Conservation (phyloP, 2,797 vertebrate species). For the Distichodus sexfasciatus region DNA sequence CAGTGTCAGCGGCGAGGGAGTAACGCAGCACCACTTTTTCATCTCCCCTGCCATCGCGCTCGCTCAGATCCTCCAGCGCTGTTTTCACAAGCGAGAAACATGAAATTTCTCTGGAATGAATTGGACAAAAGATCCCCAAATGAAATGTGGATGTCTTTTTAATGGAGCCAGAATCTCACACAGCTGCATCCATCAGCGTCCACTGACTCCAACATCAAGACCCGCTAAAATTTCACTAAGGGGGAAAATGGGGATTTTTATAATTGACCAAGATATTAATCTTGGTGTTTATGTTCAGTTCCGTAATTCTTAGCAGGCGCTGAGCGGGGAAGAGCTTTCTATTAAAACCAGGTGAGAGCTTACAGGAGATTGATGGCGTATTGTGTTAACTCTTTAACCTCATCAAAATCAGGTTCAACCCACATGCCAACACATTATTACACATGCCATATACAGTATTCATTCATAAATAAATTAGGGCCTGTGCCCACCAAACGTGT, state of each 20-base stretch:
- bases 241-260: neutral
- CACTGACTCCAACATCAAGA: neutral
- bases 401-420: neutral
- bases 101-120: conserved; percentile 15
- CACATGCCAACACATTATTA: neutral
- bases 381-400: neutral
- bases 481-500: no score
- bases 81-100: conserved; percentile 34
- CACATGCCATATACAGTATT: no score
- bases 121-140: conserved; percentile 1
- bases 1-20: conserved; percentile 6
- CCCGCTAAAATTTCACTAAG: conserved; percentile 12
- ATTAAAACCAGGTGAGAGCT: conserved; percentile 27
- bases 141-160: conserved; percentile 29
- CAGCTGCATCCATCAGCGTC: neutral
- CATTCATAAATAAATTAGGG: no score
- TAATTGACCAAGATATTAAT: conserved; percentile 23
- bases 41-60: conserved; percentile 7
- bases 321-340: neutral
- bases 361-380: conserved; percentile 1
- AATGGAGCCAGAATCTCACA: conserved; percentile 24
- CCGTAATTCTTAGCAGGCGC: neutral
- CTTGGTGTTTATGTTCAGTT: conserved; percentile 11
- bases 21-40: conserved; percentile 12
- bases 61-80: conserved; percentile 3